Evolutionary conservation across 2,113 vertebrate species (phyloP), one percentile per base, ranked within the genome.

Genomic region (Grantiella picta): DNA sequence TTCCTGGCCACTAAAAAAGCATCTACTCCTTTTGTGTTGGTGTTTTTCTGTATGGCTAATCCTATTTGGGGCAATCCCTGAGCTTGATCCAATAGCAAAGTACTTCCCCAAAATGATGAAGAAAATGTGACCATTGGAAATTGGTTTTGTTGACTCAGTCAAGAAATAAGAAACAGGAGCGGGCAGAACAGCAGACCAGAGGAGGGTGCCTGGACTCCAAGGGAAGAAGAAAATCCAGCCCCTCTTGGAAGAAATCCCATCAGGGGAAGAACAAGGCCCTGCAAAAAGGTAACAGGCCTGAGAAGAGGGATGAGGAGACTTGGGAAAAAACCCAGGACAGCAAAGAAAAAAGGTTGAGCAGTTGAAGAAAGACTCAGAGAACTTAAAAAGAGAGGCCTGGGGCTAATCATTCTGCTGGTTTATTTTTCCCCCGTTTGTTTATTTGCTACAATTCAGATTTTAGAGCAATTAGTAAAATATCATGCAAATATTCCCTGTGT

Each of bases 401-500:
- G 94, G 94, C 96, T 96, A 97, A 97, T 96, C 84, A 95, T 97
- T 94, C 90, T 94, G 35, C 86, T 79, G 52, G 64, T 90, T 97
- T 89, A 71, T 89, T 96, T 93, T 45, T 5, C 1, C 18, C 84
- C 42, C 1, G 23, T 96, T 98, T 97, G 95, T 97, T 98, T 98
- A 96, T 96, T 96, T 70, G 49, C 92, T 97, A 79, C 91, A 82
- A 97, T 94, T 97, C 95, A 97, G 93, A 96, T 98, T 98, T 98
- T 97, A 89, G 94, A 98, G 96, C 94, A 98, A 98, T 98, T 98
- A 98, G 96, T 95, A 95, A 98, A 97, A 97, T 98, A 98, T 97
- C 97, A 97, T 98, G 96, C 98, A 98, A 98, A 98, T 98, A 98
- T 97, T 98, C 98, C 97, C 97, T 97, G 93, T 96, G 97, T 98